These are phyloP conservation scores for Lasiurus cinereus DNA, from an alignment of 2,113 vertebrate genomes.

Conservation along the genomic window DNA sequence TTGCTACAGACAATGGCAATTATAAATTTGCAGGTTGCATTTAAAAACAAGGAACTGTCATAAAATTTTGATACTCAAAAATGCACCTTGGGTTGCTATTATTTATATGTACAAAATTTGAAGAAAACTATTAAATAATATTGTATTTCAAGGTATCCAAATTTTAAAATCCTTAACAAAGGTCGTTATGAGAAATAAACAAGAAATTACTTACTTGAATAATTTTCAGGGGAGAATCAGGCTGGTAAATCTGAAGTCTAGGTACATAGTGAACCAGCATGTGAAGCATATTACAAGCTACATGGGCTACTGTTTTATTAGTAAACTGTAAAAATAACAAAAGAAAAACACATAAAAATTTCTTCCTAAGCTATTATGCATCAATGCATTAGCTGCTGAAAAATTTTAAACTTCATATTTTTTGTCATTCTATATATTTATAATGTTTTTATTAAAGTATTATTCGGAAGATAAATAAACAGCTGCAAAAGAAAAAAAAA, in stretches of 20 bases:
- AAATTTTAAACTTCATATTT: conserved; percentile 19
- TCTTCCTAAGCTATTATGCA: neutral
- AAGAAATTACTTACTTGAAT: conserved; percentile 93
- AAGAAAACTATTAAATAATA: conserved; percentile 37
- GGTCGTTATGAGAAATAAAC: conserved; percentile 47
- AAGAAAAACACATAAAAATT: neutral
- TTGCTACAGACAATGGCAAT: conserved; percentile 17
- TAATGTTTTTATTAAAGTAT: conserved; percentile 45
- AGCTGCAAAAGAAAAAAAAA: neutral
- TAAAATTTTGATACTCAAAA: conserved; percentile 40
- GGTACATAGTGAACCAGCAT: conserved; percentile 96
- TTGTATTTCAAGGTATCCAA: conserved; percentile 47
- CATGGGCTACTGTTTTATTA: conserved; percentile 97
- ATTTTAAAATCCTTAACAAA: conserved; percentile 46
- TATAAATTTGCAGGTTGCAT: neutral
- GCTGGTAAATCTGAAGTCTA: conserved; percentile 95
- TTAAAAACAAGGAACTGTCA: conserved; percentile 30
- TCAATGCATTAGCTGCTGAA: conserved; percentile 29
- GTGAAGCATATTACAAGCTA: conserved; percentile 97
- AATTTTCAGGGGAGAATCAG: conserved; percentile 96
- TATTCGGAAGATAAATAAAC: conserved; percentile 25
- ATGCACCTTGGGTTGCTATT: neutral
- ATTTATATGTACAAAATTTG: conserved; percentile 35
- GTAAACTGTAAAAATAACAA: conserved; percentile 91
- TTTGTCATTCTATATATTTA: conserved; percentile 29